A percentile compares a stretch with the other conserved stretches of the same genome.
Conservation (phyloP, 2,888 invertebrate species). For the Hirtodrosophila alboralis region DNA sequence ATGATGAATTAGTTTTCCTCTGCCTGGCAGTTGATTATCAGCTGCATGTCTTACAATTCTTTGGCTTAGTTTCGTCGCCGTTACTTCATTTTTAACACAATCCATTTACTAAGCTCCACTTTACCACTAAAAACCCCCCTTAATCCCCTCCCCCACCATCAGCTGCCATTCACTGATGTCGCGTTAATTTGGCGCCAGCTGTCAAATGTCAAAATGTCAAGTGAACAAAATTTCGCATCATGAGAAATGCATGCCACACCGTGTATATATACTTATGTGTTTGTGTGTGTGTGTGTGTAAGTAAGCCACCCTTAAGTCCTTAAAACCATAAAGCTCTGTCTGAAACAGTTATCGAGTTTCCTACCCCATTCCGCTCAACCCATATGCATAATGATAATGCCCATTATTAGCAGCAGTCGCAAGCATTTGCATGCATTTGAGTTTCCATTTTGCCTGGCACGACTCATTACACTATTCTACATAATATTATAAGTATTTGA, state of each 20-base stretch:
- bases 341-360: constrained; percentile 67
- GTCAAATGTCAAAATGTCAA: constrained; percentile 78
- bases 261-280: not conserved
- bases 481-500: not conserved
- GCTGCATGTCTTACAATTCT: constrained; percentile 3
- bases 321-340: constrained; percentile 37
- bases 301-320: constrained; percentile 23
- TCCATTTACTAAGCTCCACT: not conserved
- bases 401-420: constrained; percentile 75
- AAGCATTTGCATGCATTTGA: constrained; percentile 64
- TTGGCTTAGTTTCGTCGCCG: constrained; percentile 27
- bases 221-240: constrained; percentile 74
- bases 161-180: constrained; percentile 28
- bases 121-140: too few relatives aligned
- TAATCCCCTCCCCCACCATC: not conserved
- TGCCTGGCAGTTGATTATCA: constrained; percentile 37
- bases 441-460: constrained; percentile 59
- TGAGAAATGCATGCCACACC: constrained; percentile 69
- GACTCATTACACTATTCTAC: constrained; percentile 40
- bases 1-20: constrained; percentile 64
- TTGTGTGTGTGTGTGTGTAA: constrained; percentile 9
- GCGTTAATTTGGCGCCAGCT: constrained; percentile 74
- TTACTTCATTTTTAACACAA: constrained; percentile 50
- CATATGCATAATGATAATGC: constrained; percentile 62
- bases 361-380: constrained; percentile 21